Evolutionary conservation across 2,113 vertebrate species (phyloP).

Genomic region (Embiotoca jacksoni): DNA sequence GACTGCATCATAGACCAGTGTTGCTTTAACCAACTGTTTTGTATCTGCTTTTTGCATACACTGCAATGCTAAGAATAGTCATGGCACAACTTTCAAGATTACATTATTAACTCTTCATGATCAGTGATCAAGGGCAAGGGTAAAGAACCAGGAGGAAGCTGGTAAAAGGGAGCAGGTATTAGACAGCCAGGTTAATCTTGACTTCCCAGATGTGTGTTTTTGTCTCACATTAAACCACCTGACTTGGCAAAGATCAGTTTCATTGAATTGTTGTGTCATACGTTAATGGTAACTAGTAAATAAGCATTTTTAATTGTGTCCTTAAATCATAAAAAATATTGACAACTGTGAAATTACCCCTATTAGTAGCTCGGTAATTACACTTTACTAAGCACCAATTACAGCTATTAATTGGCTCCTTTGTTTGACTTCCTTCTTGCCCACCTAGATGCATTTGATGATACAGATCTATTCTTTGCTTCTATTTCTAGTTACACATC

Average conservation of each 20-base stretch:
- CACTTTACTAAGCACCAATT: no score
- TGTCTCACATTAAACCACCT: no score
- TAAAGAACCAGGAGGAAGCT: no score
- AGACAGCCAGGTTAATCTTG: no score
- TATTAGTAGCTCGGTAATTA: no score
- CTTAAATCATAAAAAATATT: neutral
- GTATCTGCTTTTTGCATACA: neutral
- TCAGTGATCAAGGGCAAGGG: no score
- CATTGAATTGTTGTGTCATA: neutral
- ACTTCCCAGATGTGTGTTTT: no score
- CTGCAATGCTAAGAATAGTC: slow-evolving; percentile 3
- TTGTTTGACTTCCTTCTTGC: neutral
- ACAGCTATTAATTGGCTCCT: no score
- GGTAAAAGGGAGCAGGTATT: no score
- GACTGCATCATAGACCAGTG: slow-evolving; percentile 29
- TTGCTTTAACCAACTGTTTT: slow-evolving; percentile 2
- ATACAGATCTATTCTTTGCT: slow-evolving; percentile 13
- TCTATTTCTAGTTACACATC: slow-evolving; percentile 10
- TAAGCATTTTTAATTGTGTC: neutral
- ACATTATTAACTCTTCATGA: neutral
- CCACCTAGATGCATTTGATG: neutral
- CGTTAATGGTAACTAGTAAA: neutral
- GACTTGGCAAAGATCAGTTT: neutral
- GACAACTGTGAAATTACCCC: no score
- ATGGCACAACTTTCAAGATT: neutral